phyloP scores from a whole-genome alignment of 1,140 invertebrate genomes.

The Gyrodactylus salaris region DNA sequence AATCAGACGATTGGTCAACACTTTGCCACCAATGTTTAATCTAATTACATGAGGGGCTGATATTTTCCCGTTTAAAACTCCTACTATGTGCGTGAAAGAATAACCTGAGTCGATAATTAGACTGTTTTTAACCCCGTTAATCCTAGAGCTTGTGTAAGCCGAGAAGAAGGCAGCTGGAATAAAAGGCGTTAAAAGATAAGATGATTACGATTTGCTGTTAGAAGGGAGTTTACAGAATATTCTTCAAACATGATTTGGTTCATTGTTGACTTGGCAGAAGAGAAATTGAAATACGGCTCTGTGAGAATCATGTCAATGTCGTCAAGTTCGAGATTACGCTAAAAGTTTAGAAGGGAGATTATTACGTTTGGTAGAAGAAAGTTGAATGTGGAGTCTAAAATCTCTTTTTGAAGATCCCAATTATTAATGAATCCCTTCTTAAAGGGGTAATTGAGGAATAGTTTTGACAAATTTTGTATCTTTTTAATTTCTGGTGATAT shows the following conservation, averaged over 20 bases:
- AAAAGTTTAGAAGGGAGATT: background rate
- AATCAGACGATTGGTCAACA: slow-evolving; percentile 84
- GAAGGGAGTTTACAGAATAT: slow-evolving; percentile 51
- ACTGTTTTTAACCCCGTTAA: slow-evolving; percentile 24
- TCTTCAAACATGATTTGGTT: slow-evolving; percentile 89
- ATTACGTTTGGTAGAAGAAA: background rate
- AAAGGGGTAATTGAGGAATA: background rate
- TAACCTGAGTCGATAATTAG: slow-evolving; percentile 66
- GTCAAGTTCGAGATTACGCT: slow-evolving; percentile 12
- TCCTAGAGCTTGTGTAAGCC: background rate
- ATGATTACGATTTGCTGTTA: slow-evolving; percentile 36
- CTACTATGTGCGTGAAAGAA: slow-evolving; percentile 70
- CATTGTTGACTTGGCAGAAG: slow-evolving; percentile 56
- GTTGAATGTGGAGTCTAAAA: background rate
- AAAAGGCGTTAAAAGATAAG: background rate
- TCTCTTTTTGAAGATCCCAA: slow-evolving; percentile 4
- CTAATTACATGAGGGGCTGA: slow-evolving; percentile 19
- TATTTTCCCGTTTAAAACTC: slow-evolving; percentile 42
- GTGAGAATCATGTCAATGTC: slow-evolving; percentile 47
- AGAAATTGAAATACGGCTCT: slow-evolving; percentile 72
- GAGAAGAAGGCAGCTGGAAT: slow-evolving; percentile 3
- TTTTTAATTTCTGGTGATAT: background rate
- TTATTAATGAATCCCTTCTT: slow-evolving; percentile 7
- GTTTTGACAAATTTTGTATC: background rate
- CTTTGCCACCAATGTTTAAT: slow-evolving; percentile 77